phyloP scores from a whole-genome alignment of 64 coral and sea anemone genomes.

The Catalaphyllia jardinei region DNA sequence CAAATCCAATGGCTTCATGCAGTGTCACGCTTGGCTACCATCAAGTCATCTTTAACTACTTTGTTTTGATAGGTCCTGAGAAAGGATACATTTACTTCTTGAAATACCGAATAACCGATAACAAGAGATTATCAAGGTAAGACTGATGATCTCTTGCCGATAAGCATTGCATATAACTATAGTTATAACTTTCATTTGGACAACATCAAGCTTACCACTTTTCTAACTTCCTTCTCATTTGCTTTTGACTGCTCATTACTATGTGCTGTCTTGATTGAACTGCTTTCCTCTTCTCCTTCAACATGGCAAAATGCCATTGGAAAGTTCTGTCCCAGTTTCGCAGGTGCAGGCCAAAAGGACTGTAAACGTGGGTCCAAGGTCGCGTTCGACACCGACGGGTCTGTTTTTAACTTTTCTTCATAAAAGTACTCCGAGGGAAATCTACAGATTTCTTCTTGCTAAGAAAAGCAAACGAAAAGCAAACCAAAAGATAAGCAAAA shows the following conservation, averaged over 20 bases:
- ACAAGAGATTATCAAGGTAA: too few relatives aligned
- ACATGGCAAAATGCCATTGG: conserved; percentile 76
- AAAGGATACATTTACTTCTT: too few relatives aligned
- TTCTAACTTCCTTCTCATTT: conserved; percentile 69
- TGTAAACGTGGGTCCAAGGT: background rate
- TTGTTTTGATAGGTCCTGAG: too few relatives aligned
- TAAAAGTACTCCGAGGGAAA: conserved; percentile 80
- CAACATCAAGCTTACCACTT: conserved; percentile 59
- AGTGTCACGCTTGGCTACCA: too few relatives aligned
- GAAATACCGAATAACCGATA: too few relatives aligned
- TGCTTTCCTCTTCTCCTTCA: conserved; percentile 68
- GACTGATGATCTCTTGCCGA: too few relatives aligned
- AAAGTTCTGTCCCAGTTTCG: background rate
- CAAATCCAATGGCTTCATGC: too few relatives aligned
- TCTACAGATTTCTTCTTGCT: conserved; percentile 70
- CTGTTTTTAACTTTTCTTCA: conserved; percentile 34
- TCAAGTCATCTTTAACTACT: too few relatives aligned
- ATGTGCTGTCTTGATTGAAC: conserved; percentile 51
- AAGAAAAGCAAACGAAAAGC: background rate
- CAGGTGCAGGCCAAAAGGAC: conserved; percentile 64
- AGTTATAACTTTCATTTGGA: background rate
- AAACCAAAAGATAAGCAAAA: too few relatives aligned
- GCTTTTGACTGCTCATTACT: conserved; percentile 76
- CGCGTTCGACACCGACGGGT: background rate
- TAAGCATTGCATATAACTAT: background rate